Conservation (phyloP, 2,888 invertebrate genomes). For the Horisme vitalbata region DNA sequence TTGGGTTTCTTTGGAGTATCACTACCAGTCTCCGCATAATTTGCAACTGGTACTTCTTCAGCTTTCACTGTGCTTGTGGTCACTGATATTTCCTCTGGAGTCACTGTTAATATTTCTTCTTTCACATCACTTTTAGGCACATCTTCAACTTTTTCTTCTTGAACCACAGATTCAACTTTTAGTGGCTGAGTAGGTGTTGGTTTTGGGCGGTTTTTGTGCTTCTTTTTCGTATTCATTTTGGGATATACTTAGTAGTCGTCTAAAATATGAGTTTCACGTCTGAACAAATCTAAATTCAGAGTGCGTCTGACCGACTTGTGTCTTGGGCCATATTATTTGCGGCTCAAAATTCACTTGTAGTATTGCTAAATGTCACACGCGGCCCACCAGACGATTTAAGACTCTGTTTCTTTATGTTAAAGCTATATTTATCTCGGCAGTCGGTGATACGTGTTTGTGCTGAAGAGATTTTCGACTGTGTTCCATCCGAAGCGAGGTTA, state of each 20-base stretch:
- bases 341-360: conserved; percentile 60
- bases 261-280: conserved; percentile 42
- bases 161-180: conserved; percentile 31
- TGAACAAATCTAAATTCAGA: conserved; percentile 65
- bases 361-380: conserved; percentile 66
- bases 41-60: conserved; percentile 35
- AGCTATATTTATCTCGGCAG: conserved; percentile 24
- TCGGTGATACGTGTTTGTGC: neutral
- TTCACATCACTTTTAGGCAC: conserved; percentile 35
- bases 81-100: too few species aligned
- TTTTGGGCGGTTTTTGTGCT: conserved; percentile 64
- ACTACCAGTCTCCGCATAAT: conserved; percentile 36
- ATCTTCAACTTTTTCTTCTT: conserved; percentile 26
- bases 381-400: conserved; percentile 6
- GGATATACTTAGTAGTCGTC: conserved; percentile 34
- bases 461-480: conserved; percentile 7
- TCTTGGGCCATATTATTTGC: conserved; percentile 60
- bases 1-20: conserved; percentile 74
- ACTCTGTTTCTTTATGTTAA: conserved; percentile 18
- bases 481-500: neutral
- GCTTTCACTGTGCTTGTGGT: conserved; percentile 31
- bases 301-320: conserved; percentile 67
- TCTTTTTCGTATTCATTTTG: conserved; percentile 71
- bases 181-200: conserved; percentile 44
- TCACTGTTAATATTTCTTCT: conserved; percentile 31